Percentiles rank a stretch among this genome's conserved stretches.
Evolutionary conservation across 1,140 invertebrate species (phyloP).

Genomic region (Cydia fagiglandana): DNA sequence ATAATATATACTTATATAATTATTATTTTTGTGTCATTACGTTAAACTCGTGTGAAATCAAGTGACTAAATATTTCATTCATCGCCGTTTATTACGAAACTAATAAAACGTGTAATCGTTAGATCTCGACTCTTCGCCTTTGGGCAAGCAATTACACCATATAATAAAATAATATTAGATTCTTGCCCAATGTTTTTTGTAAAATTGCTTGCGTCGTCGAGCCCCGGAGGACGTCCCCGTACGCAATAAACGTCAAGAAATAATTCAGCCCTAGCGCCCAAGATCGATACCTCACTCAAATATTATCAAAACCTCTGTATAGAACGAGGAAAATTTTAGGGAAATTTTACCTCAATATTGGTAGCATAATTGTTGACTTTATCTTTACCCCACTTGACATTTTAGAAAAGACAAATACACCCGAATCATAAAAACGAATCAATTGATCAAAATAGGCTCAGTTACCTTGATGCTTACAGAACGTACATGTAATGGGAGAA

Average conservation of each 20-base stretch:
- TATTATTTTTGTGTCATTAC: no score
- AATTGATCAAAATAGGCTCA: no score
- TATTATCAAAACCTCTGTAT: not conserved
- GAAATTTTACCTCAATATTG: not conserved
- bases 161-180: slow-evolving; percentile 44
- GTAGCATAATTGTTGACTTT: not conserved
- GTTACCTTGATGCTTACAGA: no score
- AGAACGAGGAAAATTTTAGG: not conserved
- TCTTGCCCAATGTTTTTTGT: slow-evolving; percentile 38
- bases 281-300: slow-evolving; percentile 19
- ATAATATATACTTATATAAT: no score
- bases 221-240: slow-evolving; percentile 23
- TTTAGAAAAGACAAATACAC: no score
- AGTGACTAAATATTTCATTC: no score
- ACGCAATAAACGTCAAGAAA: slow-evolving; percentile 24
- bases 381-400: not conserved
- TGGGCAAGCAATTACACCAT: slow-evolving; percentile 37
- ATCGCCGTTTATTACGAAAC: not conserved
- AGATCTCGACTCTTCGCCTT: slow-evolving; percentile 32
- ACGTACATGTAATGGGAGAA: no score
- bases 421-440: no score
- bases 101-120: slow-evolving; percentile 25
- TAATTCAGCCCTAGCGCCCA: slow-evolving; percentile 16
- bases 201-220: slow-evolving; percentile 40
- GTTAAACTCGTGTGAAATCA: no score